phyloP scores from a whole-genome alignment of 2,113 vertebrate genomes.

The Oreotragus oreotragus region DNA sequence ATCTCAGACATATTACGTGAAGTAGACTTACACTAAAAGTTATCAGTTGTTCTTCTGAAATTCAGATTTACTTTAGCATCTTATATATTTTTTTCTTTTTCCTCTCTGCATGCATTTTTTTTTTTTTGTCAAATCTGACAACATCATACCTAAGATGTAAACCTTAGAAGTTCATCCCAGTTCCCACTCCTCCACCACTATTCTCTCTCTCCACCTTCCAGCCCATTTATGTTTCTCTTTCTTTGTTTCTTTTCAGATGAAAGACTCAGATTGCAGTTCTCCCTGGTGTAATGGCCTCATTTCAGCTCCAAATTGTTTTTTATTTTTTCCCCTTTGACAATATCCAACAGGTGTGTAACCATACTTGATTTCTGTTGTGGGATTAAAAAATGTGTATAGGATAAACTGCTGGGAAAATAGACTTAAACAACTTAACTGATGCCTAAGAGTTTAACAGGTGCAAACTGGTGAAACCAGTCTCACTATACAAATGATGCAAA shows the following conservation, averaged over 20 bases:
- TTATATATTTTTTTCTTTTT: background rate
- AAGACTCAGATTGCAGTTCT: background rate
- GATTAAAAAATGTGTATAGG: background rate
- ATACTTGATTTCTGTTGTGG: constrained; percentile 12
- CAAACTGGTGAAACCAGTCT: constrained; percentile 72
- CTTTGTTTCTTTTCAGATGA: background rate
- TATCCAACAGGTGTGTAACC: background rate
- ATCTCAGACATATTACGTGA: background rate
- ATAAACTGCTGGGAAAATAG: background rate
- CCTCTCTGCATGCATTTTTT: background rate
- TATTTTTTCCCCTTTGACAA: background rate
- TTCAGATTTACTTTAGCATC: background rate
- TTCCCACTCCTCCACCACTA: background rate
- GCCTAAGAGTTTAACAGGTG: constrained; percentile 53
- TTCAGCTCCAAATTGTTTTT: constrained; percentile 2
- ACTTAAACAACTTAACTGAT: constrained; percentile 36
- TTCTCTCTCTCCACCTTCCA: no score
- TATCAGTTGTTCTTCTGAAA: background rate
- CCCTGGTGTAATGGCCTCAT: background rate
- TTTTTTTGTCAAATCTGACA: background rate
- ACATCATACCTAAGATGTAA: background rate
- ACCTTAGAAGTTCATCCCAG: background rate
- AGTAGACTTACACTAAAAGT: background rate
- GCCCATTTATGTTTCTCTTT: background rate
- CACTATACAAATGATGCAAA: background rate